These are phyloP conservation scores for Villa cingulata DNA, from an alignment of 2,888 invertebrate species.

Conservation along the genomic window DNA sequence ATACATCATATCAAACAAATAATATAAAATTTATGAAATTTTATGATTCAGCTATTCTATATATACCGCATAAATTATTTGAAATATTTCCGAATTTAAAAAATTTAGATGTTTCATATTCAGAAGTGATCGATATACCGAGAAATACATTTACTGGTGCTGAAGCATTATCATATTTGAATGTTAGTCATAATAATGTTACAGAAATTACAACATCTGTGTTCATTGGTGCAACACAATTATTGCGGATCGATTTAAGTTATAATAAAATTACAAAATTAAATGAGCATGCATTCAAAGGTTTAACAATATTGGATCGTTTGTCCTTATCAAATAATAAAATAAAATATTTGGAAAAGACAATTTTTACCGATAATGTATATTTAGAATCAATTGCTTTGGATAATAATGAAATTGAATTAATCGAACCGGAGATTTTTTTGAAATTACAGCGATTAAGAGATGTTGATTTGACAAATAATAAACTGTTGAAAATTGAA, in stretches of 20 bases:
- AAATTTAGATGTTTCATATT: constrained; percentile 29
- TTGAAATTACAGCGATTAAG: constrained; percentile 26
- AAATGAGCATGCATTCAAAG: constrained; percentile 29
- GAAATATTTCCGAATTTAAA: constrained; percentile 27
- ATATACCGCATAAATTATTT: constrained; percentile 31
- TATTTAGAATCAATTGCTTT: constrained; percentile 26
- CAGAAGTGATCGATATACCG: constrained; percentile 29
- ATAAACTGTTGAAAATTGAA: constrained; percentile 24
- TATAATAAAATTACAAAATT: constrained; percentile 24
- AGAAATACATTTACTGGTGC: constrained; percentile 31
- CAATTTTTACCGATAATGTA: constrained; percentile 28
- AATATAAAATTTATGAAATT: constrained; percentile 33
- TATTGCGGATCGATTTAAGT: constrained; percentile 29
- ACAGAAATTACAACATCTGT: constrained; percentile 29
- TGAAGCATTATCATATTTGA: constrained; percentile 25
- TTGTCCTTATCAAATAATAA: constrained; percentile 27
- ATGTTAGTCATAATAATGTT: constrained; percentile 29
- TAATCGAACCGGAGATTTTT: constrained; percentile 27
- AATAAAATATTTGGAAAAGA: constrained; percentile 22
- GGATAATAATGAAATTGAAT: constrained; percentile 27
- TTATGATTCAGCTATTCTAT: constrained; percentile 30
- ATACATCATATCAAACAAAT: constrained; percentile 20
- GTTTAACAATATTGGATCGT: constrained; percentile 26
- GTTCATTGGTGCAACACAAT: constrained; percentile 27
- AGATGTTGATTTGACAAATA: constrained; percentile 28